These are phyloP conservation scores for Rhodinocichla rosea DNA, from an alignment of 2,113 vertebrate genomes.

Conservation along the genomic window DNA sequence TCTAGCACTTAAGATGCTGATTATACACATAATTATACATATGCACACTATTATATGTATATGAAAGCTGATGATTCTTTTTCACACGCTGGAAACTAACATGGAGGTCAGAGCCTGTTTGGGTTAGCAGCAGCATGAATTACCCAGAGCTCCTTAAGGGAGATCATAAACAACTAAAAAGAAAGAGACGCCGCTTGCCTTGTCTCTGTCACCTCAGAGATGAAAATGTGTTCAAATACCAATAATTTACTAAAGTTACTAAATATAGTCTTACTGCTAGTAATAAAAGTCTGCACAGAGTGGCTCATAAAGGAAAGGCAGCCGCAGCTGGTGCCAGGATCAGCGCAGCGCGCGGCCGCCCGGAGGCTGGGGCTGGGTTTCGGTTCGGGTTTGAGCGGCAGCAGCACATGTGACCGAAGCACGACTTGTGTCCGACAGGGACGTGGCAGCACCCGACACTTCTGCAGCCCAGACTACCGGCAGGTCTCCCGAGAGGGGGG, in stretches of 20 bases:
- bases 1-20: neutral
- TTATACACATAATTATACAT: too few species aligned
- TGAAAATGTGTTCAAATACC: neutral
- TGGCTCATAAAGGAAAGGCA: accelerated
- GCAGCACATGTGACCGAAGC: neutral
- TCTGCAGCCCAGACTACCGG: neutral
- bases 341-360: neutral
- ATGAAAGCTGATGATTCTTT: neutral
- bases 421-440: neutral
- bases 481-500: neutral
- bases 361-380: neutral
- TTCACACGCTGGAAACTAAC: neutral
- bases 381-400: neutral
- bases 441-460: neutral
- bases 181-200: neutral
- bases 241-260: neutral
- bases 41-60: neutral
- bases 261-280: accelerated
- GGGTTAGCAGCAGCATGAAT: neutral
- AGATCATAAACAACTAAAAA: neutral
- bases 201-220: neutral
- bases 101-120: neutral
- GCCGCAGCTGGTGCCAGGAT: neutral
- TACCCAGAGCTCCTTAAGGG: neutral
- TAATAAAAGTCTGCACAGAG: neutral